These are phyloP conservation scores for Platycheirus albimanus DNA, from an alignment of 2,888 invertebrate species.

Conservation along the genomic window DNA sequence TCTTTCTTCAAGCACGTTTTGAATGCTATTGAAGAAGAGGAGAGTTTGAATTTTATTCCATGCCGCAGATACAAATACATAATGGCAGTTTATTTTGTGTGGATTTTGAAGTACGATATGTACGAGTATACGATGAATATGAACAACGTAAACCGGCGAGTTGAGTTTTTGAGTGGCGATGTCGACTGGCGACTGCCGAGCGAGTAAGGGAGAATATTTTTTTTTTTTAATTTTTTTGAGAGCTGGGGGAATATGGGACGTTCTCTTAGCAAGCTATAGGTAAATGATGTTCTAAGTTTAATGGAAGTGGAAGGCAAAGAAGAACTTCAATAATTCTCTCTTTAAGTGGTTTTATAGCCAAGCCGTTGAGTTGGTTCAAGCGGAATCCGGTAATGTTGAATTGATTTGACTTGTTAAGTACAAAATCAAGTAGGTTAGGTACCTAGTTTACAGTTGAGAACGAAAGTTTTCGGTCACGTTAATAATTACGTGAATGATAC, in stretches of 20 bases:
- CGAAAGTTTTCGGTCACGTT: background rate
- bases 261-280: too few relatives aligned
- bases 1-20: slow-evolving; percentile 65
- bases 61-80: slow-evolving; percentile 8
- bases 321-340: slow-evolving; percentile 49
- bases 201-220: too few relatives aligned
- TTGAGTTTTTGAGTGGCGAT: too few relatives aligned
- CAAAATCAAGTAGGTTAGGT: slow-evolving; percentile 17
- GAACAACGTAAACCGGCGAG: slow-evolving; percentile 10
- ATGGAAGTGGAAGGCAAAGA: slow-evolving; percentile 4
- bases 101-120: background rate
- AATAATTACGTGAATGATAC: too few relatives aligned
- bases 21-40: slow-evolving; percentile 58
- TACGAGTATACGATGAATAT: background rate
- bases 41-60: slow-evolving; percentile 42
- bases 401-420: slow-evolving; percentile 59
- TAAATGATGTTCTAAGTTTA: background rate
- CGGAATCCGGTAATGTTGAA: slow-evolving; percentile 64
- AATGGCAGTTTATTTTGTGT: slow-evolving; percentile 26
- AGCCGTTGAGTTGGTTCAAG: slow-evolving; percentile 35
- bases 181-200: too few relatives aligned
- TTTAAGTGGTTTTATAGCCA: slow-evolving; percentile 54
- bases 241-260: too few relatives aligned
- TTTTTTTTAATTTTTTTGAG: too few relatives aligned
- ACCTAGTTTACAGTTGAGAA: slow-evolving; percentile 26